These are phyloP conservation scores for Temnothorax rugatulus DNA, from an alignment of 2,888 invertebrate species.

Conservation along the genomic window DNA sequence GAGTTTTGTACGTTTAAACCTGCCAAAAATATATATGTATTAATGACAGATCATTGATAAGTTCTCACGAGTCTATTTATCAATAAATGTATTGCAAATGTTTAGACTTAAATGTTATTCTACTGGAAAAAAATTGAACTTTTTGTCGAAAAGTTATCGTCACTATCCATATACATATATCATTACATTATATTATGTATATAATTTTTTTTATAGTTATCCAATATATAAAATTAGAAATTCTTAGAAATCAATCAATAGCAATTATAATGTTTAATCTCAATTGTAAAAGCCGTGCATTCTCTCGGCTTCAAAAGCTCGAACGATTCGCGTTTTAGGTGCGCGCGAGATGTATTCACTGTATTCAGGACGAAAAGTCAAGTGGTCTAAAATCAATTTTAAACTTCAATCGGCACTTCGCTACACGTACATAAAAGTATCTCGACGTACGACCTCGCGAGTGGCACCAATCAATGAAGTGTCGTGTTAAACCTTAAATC, in stretches of 20 bases:
- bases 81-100: not conserved
- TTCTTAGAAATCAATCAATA: not conserved
- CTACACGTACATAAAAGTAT: conserved; percentile 8
- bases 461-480: conserved; percentile 32
- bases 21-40: not conserved
- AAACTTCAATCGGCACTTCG: conserved; percentile 19
- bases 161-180: not conserved
- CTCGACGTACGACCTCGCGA: not conserved
- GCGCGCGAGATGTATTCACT: not conserved
- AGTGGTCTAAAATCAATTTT: conserved; percentile 32
- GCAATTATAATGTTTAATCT: conserved; percentile 11
- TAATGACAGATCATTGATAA: conserved; percentile 43
- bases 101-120: not conserved
- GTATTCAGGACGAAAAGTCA: not conserved
- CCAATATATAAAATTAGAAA: conserved; percentile 21
- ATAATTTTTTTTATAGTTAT: conserved; percentile 13
- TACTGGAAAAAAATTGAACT: not conserved
- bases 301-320: not conserved
- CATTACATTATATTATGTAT: not conserved
- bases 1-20: conserved; percentile 21
- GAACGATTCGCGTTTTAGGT: not conserved
- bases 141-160: conserved; percentile 14
- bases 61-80: not conserved
- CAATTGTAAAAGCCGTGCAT: conserved; percentile 10
- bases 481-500: not conserved